A percentile compares a stretch with the other conserved stretches of the same genome.
phyloP scores from a whole-genome alignment of 2,888 invertebrate genomes.

The Dryomyza anilis region DNA sequence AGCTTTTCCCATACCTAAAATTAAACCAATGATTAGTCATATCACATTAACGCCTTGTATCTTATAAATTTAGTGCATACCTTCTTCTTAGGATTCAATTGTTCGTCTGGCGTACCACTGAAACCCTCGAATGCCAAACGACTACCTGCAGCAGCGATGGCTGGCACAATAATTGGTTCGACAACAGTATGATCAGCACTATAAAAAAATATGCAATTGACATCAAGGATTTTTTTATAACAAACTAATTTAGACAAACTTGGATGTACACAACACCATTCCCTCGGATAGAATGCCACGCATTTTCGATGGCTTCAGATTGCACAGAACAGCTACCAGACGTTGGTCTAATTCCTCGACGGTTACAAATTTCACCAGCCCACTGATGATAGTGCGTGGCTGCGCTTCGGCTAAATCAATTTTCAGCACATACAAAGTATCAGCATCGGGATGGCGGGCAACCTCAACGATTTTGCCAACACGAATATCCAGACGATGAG shows the following conservation, averaged over 20 bases:
- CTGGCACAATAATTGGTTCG: conserved; percentile 83
- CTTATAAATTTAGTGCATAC: conserved; percentile 55
- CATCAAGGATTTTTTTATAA: neutral
- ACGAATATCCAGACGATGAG: conserved; percentile 82
- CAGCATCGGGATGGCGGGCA: conserved; percentile 88
- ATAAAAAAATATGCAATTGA: neutral
- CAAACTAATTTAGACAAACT: conserved; percentile 61
- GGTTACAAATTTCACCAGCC: conserved; percentile 89
- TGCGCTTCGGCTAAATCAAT: conserved; percentile 84
- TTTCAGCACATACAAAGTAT: conserved; percentile 88
- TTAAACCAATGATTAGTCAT: neutral
- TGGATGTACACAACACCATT: conserved; percentile 91
- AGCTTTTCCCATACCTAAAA: conserved; percentile 81
- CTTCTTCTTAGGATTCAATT: conserved; percentile 94
- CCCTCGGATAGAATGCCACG: conserved; percentile 89
- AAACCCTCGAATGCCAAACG: conserved; percentile 82
- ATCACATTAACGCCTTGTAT: no score
- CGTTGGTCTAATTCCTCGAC: conserved; percentile 88
- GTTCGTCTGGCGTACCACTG: conserved; percentile 80
- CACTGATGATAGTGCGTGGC: conserved; percentile 79
- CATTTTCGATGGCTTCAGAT: conserved; percentile 96
- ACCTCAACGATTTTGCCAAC: conserved; percentile 87
- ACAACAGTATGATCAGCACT: conserved; percentile 79
- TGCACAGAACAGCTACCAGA: conserved; percentile 91
- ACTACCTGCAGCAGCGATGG: conserved; percentile 79